These are phyloP conservation scores for Andricus curvator DNA, from an alignment of 2,888 invertebrate genomes.

Conservation along the genomic window DNA sequence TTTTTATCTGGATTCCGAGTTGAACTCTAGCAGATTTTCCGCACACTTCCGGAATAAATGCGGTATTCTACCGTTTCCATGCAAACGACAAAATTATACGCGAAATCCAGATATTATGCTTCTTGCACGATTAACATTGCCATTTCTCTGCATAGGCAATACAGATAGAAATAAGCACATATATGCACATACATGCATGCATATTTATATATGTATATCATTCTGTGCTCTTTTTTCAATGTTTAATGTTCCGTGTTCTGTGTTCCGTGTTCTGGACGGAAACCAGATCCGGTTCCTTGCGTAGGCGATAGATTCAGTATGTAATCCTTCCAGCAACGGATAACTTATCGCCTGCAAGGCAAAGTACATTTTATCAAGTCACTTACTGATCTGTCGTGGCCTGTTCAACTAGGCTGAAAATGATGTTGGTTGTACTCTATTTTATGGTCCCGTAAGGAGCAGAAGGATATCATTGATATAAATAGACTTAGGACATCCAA, in stretches of 20 bases:
- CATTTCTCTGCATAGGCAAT: not conserved
- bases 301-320: conserved; percentile 26
- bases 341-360: conserved; percentile 26
- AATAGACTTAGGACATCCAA: not conserved
- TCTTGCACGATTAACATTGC: not conserved
- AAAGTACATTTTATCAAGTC: conserved; percentile 33
- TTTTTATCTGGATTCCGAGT: not conserved
- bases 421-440: conserved; percentile 23
- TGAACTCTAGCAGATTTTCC: not conserved
- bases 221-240: not conserved
- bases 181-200: no score
- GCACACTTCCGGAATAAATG: not conserved
- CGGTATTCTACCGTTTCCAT: not conserved
- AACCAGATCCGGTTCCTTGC: conserved; percentile 26
- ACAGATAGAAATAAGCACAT: not conserved
- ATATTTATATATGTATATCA: not conserved
- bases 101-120: not conserved
- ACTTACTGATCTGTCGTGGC: conserved; percentile 20
- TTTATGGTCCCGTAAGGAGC: not conserved
- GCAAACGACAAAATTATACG: conserved; percentile 1
- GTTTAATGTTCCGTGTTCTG: not conserved
- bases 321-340: conserved; percentile 8
- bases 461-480: conserved; percentile 1
- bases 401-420: conserved; percentile 27
- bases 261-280: not conserved